A percentile compares a stretch with the other conserved stretches of the same genome.
Evolutionary conservation across 1,140 invertebrate species (phyloP).

Genomic region (Pteromalus puparum): DNA sequence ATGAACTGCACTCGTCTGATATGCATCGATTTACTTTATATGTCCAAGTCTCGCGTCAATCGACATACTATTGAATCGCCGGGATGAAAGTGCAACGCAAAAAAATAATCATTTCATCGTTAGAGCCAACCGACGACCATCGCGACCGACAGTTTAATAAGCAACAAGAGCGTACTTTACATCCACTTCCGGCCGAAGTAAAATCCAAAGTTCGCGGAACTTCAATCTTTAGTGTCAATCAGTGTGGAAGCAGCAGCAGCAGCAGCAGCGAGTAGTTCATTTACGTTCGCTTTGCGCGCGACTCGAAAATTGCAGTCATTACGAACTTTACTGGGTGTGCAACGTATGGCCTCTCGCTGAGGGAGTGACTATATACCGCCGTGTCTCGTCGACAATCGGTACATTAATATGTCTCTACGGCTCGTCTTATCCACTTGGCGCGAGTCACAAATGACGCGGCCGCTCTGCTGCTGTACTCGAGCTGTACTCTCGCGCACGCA

Average conservation of each 20-base stretch:
- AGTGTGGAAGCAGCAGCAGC: not conserved
- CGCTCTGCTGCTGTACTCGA: not conserved
- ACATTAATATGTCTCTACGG: conserved; percentile 7
- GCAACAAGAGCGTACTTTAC: no score
- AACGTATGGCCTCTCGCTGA: not conserved
- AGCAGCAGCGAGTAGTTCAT: conserved; percentile 33
- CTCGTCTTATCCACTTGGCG: conserved; percentile 35
- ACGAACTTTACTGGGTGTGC: conserved; percentile 27
- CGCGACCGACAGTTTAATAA: no score
- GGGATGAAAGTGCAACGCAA: no score
- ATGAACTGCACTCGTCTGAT: not conserved
- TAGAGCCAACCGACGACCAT: no score
- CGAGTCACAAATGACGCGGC: conserved; percentile 11
- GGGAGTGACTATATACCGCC: not conserved
- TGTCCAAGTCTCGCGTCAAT: no score
- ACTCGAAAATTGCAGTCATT: conserved; percentile 41
- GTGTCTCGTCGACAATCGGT: conserved; percentile 18
- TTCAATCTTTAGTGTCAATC: conserved; percentile 43
- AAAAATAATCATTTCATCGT: no score
- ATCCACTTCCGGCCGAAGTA: not conserved
- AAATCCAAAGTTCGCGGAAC: conserved; percentile 35
- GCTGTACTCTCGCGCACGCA: not conserved
- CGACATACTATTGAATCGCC: no score
- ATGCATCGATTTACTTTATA: not conserved
- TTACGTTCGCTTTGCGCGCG: conserved; percentile 26